phyloP scores from a whole-genome alignment of 2,888 invertebrate genomes.

The Acronicta alni region DNA sequence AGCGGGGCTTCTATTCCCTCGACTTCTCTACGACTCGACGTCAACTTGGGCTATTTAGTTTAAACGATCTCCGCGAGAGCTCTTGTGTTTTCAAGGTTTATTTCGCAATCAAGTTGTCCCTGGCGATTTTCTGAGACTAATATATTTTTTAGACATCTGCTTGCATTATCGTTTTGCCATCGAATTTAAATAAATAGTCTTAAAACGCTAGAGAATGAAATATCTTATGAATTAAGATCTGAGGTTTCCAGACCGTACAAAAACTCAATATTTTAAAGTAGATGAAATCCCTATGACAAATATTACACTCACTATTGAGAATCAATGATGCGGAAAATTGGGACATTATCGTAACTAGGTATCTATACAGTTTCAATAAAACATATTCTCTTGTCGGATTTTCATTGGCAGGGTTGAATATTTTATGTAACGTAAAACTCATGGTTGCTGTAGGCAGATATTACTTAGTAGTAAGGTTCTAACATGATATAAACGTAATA shows the following conservation, averaged over 20 bases:
- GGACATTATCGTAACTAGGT: constrained; percentile 65
- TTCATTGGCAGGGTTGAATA: constrained; percentile 32
- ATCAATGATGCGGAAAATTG: constrained; percentile 65
- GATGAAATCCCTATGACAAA: constrained; percentile 52
- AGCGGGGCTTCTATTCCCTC: constrained; percentile 51
- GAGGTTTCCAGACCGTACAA: constrained; percentile 21
- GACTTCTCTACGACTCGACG: constrained; percentile 49
- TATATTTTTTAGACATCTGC: constrained; percentile 42
- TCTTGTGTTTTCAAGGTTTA: constrained; percentile 67
- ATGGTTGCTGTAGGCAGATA: background rate
- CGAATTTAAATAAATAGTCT: constrained; percentile 30
- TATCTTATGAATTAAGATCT: constrained; percentile 13
- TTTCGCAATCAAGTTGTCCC: constrained; percentile 69
- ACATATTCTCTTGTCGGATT: constrained; percentile 60
- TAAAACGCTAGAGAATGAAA: constrained; percentile 11
- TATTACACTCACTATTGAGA: constrained; percentile 59
- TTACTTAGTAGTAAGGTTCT: constrained; percentile 13
- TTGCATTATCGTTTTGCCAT: constrained; percentile 31
- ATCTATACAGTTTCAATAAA: constrained; percentile 56
- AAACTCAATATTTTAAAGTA: constrained; percentile 51
- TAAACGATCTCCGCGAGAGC: constrained; percentile 62
- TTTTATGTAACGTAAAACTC: constrained; percentile 26
- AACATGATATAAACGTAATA: constrained; percentile 23
- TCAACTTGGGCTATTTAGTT: constrained; percentile 64
- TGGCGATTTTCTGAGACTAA: constrained; percentile 49